These are phyloP conservation scores for Urophycis tenuis DNA, from an alignment of 2,797 vertebrate species.

Conservation along the genomic window DNA sequence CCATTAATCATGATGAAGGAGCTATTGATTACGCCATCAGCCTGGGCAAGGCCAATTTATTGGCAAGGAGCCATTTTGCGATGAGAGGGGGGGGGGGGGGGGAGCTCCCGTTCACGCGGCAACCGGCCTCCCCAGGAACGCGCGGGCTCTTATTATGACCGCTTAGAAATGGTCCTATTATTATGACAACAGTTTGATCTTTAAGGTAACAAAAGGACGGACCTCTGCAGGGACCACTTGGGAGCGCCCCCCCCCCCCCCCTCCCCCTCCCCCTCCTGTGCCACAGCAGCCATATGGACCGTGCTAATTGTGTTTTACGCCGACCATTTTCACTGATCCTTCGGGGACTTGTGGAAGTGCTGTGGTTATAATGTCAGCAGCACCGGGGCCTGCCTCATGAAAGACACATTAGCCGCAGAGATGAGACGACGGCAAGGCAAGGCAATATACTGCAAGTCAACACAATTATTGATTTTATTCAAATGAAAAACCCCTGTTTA, in stretches of 20 bases:
- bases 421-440: slow-evolving; percentile 67
- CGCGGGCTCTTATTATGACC: slow-evolving; percentile 5
- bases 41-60: slow-evolving; percentile 51
- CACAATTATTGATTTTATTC: slow-evolving; percentile 73
- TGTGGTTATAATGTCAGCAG: slow-evolving; percentile 70
- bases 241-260: slow-evolving; percentile 51
- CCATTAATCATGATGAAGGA: slow-evolving; percentile 64
- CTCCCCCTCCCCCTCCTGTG: slow-evolving; percentile 55
- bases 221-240: slow-evolving; percentile 50
- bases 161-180: slow-evolving; percentile 54
- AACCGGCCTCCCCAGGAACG: slow-evolving; percentile 10
- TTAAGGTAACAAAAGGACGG: slow-evolving; percentile 64
- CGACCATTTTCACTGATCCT: slow-evolving; percentile 67
- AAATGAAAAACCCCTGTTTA: slow-evolving; percentile 56
- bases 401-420: slow-evolving; percentile 71
- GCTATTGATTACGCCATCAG: slow-evolving; percentile 56
- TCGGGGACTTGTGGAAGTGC: slow-evolving; percentile 68
- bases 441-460: slow-evolving; percentile 70
- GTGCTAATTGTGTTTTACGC: slow-evolving; percentile 71
- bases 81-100: too few relatives aligned
- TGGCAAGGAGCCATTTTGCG: slow-evolving; percentile 40
- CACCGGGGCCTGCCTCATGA: slow-evolving; percentile 65
- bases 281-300: slow-evolving; percentile 67
- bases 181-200: slow-evolving; percentile 68
- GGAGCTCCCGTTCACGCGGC: slow-evolving; percentile 42